phyloP scores from a whole-genome alignment of 2,797 vertebrate species.

The Nannoperca obscura region DNA sequence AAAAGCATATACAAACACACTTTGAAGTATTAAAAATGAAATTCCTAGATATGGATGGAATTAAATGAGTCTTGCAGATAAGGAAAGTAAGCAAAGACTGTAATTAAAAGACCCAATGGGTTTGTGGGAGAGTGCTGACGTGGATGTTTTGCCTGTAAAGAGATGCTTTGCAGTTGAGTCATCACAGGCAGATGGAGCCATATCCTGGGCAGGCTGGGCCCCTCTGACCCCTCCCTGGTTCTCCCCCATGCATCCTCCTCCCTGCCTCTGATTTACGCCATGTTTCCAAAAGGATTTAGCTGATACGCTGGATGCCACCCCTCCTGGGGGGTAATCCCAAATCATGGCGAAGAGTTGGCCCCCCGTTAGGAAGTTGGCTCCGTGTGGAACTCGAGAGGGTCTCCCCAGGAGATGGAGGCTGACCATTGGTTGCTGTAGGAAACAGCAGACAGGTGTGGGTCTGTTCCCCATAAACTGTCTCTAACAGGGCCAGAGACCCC shows the following conservation, averaged over 20 bases:
- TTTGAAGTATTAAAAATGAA: background rate
- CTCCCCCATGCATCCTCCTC: conserved; percentile 49
- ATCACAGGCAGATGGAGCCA: conserved; percentile 70
- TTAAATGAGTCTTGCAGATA: conserved; percentile 32
- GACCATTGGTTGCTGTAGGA: conserved; percentile 33
- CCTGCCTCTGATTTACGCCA: conserved; percentile 51
- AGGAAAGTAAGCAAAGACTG: conserved; percentile 33
- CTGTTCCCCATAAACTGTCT: conserved; percentile 66
- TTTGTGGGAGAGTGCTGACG: conserved; percentile 71
- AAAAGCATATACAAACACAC: background rate
- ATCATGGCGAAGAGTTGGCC: conserved; percentile 1
- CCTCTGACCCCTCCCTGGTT: conserved; percentile 65
- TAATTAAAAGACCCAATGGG: conserved; percentile 46
- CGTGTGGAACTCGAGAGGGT: conserved; percentile 53
- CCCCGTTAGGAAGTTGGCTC: conserved; percentile 50
- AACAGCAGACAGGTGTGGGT: conserved; percentile 67
- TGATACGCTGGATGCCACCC: conserved; percentile 41
- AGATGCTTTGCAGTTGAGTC: conserved; percentile 84
- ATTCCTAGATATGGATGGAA: conserved; percentile 3
- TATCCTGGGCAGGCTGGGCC: conserved; percentile 71
- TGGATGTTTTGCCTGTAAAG: conserved; percentile 69
- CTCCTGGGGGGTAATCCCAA: conserved; percentile 57
- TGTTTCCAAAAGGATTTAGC: conserved; percentile 30
- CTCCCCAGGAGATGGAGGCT: conserved; percentile 32
- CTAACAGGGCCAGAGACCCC: conserved; percentile 50